phyloP scores from a whole-genome alignment of 1,140 invertebrate species.

The Aricia agestis region DNA sequence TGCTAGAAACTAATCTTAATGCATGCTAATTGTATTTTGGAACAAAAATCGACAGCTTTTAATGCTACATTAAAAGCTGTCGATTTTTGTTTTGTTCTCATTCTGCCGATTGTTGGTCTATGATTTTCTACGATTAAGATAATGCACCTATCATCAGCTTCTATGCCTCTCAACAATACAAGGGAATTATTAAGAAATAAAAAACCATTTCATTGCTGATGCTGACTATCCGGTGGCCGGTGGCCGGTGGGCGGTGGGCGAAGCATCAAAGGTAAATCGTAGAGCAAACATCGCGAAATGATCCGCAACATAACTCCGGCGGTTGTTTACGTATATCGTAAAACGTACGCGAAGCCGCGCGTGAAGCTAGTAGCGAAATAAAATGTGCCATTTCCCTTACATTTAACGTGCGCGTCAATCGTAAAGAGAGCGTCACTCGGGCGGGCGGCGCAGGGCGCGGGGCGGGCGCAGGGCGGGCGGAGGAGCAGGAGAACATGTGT shows the following conservation, averaged over 20 bases:
- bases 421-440: conserved; percentile 67
- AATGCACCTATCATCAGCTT: neutral
- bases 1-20: neutral
- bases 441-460: conserved; percentile 30
- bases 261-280: conserved; percentile 1
- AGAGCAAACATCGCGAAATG: neutral
- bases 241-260: no score
- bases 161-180: neutral
- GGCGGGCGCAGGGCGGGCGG: conserved; percentile 14
- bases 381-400: conserved; percentile 61
- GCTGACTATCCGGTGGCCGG: no score
- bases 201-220: no score
- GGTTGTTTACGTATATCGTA: conserved; percentile 34
- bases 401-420: conserved; percentile 66
- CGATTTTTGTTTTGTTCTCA: no score
- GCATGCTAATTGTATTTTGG: neutral
- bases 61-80: neutral
- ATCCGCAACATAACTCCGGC: conserved; percentile 26
- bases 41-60: no score
- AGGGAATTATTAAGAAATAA: neutral
- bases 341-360: conserved; percentile 19
- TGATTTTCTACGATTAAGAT: neutral
- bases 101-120: neutral
- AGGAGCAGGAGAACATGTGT: conserved; percentile 64
- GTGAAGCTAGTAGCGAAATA: conserved; percentile 45